Evolutionary conservation across 1,140 invertebrate genomes (phyloP).

Genomic region (Onthophagus taurus): DNA sequence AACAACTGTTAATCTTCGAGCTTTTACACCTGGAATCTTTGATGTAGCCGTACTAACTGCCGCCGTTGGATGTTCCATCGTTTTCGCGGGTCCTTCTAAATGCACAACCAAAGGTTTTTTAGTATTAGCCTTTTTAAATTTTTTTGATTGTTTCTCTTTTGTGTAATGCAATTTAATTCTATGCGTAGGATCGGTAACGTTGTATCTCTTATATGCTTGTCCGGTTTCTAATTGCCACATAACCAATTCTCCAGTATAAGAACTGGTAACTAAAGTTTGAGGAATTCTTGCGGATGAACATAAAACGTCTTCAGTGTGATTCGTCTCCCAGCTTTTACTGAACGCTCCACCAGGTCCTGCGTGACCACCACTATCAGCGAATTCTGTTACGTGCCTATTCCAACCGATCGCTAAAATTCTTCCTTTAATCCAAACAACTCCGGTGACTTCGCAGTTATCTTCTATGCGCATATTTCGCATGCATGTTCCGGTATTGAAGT

Average conservation of each 20-base stretch:
- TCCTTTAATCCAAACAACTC: constrained; percentile 43
- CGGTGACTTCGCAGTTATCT: constrained; percentile 47
- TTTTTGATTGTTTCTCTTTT: constrained; percentile 5
- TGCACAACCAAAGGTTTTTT: no score
- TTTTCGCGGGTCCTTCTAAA: no score
- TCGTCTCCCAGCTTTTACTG: constrained; percentile 41
- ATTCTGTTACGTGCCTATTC: constrained; percentile 59
- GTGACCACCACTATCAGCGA: constrained; percentile 48
- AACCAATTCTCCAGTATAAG: constrained; percentile 51
- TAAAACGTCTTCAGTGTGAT: constrained; percentile 65
- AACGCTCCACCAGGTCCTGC: constrained; percentile 37
- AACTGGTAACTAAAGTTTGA: constrained; percentile 54
- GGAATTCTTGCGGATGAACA: constrained; percentile 50
- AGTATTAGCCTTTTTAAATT: neutral
- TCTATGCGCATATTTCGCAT: constrained; percentile 52
- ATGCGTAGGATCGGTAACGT: constrained; percentile 28
- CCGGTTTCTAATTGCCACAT: constrained; percentile 68
- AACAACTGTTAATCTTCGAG: constrained; percentile 8
- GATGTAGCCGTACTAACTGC: neutral
- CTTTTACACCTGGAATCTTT: neutral
- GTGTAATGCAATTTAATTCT: constrained; percentile 34
- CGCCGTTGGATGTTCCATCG: no score
- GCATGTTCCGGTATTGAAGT: constrained; percentile 64
- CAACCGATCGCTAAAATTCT: constrained; percentile 61
- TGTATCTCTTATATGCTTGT: constrained; percentile 39